A percentile compares a stretch with the other conserved stretches of the same genome.
These are phyloP conservation scores for Sphinx pinastri DNA, from an alignment of 2,888 invertebrate species.

Conservation along the genomic window DNA sequence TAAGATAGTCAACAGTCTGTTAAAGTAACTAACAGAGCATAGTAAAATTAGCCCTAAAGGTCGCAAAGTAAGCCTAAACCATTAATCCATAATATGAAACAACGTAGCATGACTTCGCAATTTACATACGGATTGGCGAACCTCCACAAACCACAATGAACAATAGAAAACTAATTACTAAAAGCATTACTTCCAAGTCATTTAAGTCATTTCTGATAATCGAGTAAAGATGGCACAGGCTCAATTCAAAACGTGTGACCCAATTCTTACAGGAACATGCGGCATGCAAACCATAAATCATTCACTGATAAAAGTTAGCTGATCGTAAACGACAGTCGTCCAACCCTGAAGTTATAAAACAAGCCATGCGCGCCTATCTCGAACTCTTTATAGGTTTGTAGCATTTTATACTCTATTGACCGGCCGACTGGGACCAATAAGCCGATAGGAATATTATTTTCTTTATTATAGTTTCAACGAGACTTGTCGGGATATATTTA, in stretches of 20 bases:
- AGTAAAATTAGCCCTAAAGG: too few relatives aligned
- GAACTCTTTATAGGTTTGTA: conserved; percentile 48
- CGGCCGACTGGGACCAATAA: conserved; percentile 43
- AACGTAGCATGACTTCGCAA: not conserved
- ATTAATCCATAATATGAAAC: too few relatives aligned
- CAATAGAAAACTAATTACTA: conserved; percentile 22
- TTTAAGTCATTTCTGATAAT: conserved; percentile 42
- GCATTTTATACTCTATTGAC: conserved; percentile 46
- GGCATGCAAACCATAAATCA: conserved; percentile 29
- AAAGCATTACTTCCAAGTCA: conserved; percentile 40
- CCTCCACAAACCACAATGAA: not conserved
- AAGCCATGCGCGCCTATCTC: conserved; percentile 48
- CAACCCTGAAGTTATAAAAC: conserved; percentile 45
- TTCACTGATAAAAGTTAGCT: conserved; percentile 46
- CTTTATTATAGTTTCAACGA: not conserved
- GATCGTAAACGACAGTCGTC: conserved; percentile 46
- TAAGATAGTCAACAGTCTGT: too few relatives aligned
- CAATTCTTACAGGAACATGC: conserved; percentile 35
- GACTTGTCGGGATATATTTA: not conserved
- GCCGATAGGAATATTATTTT: conserved; percentile 31
- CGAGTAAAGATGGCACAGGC: conserved; percentile 42
- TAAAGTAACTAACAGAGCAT: too few relatives aligned
- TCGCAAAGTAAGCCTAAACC: too few relatives aligned
- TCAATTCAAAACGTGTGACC: conserved; percentile 42
- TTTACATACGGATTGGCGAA: not conserved